Evolutionary conservation across 2,797 vertebrate genomes (phyloP).

Genomic region (Rousettus madagascariensis): DNA sequence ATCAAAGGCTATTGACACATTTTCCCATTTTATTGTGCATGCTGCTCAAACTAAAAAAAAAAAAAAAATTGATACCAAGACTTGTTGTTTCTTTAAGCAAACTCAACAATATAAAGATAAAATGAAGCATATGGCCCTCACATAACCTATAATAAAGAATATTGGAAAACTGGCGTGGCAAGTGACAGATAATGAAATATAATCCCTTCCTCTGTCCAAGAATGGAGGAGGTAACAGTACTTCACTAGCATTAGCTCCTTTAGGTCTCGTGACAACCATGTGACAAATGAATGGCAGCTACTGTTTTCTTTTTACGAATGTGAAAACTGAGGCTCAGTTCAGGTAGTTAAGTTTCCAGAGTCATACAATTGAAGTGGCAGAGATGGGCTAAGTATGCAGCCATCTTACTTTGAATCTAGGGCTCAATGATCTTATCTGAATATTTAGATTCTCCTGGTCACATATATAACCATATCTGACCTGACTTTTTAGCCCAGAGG

Average conservation of each 20-base stretch:
- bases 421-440: not conserved
- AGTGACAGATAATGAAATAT: not conserved
- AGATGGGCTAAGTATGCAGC: not conserved
- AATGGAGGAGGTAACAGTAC: not conserved
- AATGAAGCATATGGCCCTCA: not conserved
- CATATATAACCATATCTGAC: not conserved
- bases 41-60: slow-evolving; percentile 5
- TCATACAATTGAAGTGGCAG: not conserved
- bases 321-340: not conserved
- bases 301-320: not conserved
- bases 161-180: not conserved
- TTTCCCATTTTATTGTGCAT: slow-evolving; percentile 29
- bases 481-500: not conserved
- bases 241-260: not conserved
- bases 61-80: not conserved
- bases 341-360: not conserved
- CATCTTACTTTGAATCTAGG: not conserved
- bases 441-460: not conserved
- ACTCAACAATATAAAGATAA: not conserved
- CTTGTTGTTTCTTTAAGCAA: slow-evolving; percentile 26
- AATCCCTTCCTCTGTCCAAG: not conserved
- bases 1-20: slow-evolving; percentile 17
- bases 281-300: not conserved
- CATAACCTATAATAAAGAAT: not conserved
- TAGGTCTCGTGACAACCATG: not conserved